Evolutionary conservation across 2,888 invertebrate genomes (phyloP).

Genomic region (Eupithecia tripunctaria): DNA sequence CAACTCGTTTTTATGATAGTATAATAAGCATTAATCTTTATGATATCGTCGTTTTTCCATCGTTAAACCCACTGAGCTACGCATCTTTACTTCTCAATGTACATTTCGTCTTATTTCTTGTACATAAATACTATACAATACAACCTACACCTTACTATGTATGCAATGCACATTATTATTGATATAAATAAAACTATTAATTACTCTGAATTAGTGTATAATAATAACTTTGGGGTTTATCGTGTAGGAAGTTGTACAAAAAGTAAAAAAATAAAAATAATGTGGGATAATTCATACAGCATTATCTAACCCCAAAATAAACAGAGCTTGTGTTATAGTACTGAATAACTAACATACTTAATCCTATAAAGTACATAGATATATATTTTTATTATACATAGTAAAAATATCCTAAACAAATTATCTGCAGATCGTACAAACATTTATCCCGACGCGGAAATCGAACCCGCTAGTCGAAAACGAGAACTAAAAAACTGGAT

Average conservation of each 20-base stretch:
- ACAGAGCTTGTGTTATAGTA: too few species aligned
- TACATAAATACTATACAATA: background rate
- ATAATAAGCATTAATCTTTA: constrained; percentile 1
- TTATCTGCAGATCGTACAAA: too few species aligned
- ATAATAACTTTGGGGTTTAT: background rate
- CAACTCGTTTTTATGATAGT: background rate
- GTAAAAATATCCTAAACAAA: too few species aligned
- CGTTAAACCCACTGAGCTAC: background rate
- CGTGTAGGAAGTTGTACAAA: background rate
- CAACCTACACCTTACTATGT: background rate
- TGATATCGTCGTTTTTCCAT: background rate
- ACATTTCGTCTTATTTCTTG: background rate
- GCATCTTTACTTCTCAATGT: background rate
- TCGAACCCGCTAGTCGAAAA: too few species aligned
- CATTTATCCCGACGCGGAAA: too few species aligned
- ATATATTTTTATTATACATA: too few species aligned
- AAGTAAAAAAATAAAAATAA: background rate
- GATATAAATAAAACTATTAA: background rate
- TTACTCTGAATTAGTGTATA: background rate
- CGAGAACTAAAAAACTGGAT: background rate
- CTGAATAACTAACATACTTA: too few species aligned
- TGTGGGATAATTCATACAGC: too few species aligned
- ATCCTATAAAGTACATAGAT: too few species aligned
- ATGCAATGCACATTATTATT: background rate
- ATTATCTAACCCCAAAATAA: too few species aligned